Conservation (phyloP, 2,113 vertebrate species). For the Cisticola juncidis region DNA sequence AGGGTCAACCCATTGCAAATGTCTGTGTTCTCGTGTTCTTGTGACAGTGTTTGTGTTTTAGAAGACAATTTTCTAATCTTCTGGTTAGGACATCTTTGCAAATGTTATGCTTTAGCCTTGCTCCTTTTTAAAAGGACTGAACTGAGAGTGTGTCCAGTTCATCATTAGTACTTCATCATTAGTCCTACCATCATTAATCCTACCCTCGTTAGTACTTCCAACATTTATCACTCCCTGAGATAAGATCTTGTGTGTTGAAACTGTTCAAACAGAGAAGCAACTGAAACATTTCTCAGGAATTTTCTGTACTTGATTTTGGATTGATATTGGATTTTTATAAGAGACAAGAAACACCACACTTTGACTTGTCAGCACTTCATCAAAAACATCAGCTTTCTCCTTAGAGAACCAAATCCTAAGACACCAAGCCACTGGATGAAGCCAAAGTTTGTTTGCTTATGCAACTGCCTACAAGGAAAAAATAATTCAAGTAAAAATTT, state of each 20-base stretch:
- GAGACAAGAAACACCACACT: not conserved
- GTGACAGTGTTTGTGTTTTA: not conserved
- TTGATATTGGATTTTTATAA: not conserved
- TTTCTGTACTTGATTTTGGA: not conserved
- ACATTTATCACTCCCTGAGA: not conserved
- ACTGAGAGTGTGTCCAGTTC: not conserved
- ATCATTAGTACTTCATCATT: not conserved
- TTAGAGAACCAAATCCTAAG: not conserved
- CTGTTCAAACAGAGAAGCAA: not conserved
- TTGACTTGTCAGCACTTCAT: accelerated
- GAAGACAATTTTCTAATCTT: not conserved
- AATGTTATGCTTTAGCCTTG: accelerated
- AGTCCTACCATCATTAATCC: not conserved
- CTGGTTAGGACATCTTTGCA: not conserved
- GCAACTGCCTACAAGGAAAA: not conserved
- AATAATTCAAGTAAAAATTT: not conserved
- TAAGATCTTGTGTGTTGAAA: not conserved
- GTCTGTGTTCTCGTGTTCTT: not conserved
- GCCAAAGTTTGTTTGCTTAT: not conserved
- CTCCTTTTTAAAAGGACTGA: not conserved
- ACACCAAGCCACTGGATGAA: not conserved
- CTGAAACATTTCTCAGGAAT: not conserved
- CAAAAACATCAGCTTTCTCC: not conserved
- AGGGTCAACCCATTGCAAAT: not conserved
- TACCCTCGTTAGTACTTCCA: not conserved